Evolutionary conservation across 2,113 vertebrate genomes (phyloP).

Genomic region (Miniopterus natalensis): DNA sequence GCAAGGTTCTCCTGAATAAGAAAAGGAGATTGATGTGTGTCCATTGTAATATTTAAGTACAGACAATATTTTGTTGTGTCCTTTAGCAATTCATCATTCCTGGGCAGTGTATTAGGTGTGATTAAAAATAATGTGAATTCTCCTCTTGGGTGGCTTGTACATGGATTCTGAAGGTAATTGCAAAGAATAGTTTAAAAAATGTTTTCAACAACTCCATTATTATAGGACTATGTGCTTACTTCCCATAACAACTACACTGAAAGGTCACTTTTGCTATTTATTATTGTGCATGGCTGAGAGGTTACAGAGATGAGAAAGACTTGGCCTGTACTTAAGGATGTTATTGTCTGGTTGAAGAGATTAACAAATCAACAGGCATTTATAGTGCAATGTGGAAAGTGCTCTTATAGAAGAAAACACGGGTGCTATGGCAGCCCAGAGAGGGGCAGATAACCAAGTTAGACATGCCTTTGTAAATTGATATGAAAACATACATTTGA

Average conservation of each 20-base stretch:
- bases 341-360: background rate
- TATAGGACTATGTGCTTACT: background rate
- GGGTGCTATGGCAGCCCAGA: background rate
- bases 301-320: background rate
- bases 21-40: background rate
- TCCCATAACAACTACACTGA: background rate
- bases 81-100: background rate
- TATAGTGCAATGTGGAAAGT: background rate
- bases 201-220: background rate
- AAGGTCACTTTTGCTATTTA: background rate
- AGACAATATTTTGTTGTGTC: background rate
- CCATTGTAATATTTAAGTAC: constrained; percentile 2
- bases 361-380: background rate
- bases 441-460: background rate
- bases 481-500: background rate
- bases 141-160: background rate
- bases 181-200: background rate
- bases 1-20: background rate
- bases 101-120: background rate
- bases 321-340: background rate
- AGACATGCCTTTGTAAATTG: background rate
- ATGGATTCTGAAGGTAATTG: background rate
- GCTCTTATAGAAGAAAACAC: background rate
- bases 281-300: background rate
- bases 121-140: background rate